Conservation (phyloP, 2,113 vertebrate species). For the Ivindomyrus marchei region DNA sequence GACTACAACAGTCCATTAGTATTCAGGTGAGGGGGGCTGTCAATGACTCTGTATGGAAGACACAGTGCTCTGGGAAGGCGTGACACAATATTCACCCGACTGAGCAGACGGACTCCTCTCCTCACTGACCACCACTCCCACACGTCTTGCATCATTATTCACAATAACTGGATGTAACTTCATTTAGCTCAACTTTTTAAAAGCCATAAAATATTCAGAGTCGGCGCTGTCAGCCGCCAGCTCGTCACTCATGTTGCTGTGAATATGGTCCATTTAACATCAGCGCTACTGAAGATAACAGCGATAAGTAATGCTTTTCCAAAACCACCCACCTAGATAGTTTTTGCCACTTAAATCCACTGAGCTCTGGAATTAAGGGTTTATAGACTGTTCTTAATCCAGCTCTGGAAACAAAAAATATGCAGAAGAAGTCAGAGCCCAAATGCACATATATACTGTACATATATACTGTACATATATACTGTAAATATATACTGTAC, state of each 20-base stretch:
- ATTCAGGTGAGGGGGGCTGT: neutral
- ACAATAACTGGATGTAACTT: constrained; percentile 50
- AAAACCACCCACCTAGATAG: neutral
- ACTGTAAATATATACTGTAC: too few relatives aligned
- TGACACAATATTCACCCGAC: neutral
- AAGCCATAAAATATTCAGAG: constrained; percentile 55
- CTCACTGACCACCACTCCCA: constrained; percentile 6
- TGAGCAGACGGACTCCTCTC: neutral
- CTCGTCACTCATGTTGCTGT: constrained; percentile 52
- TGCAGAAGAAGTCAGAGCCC: neutral
- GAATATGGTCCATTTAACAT: constrained; percentile 58
- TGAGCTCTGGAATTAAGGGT: neutral
- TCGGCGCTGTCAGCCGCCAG: constrained; percentile 45
- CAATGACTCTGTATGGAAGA: neutral
- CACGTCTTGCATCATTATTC: constrained; percentile 39
- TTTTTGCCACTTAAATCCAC: neutral
- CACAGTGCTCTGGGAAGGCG: neutral
- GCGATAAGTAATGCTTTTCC: constrained; percentile 37
- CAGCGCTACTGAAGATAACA: constrained; percentile 60
- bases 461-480: neutral
- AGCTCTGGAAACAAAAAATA: neutral
- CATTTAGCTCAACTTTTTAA: constrained; percentile 57
- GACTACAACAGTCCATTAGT: neutral
- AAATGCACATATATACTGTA: neutral
- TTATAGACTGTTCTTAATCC: neutral